Base-by-base conservation (phyloP, 2,888 invertebrate species). In the Euproctis similis region DNA sequence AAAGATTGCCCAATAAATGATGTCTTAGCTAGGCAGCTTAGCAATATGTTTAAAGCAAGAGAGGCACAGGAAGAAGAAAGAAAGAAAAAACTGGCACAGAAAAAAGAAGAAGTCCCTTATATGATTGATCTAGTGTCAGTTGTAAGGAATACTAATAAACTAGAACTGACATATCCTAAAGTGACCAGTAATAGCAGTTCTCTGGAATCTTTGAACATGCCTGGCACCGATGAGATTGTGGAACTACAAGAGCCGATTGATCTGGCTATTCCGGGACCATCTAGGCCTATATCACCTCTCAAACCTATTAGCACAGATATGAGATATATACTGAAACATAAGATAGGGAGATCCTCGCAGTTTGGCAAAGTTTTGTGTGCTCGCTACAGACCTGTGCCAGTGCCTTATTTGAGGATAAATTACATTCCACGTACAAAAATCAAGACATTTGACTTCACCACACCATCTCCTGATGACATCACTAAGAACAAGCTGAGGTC, bases 11-110 rank as follows among this genome's bases (percentile, higher is more conserved):
- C 69, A 3, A 27, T 34, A 7, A 30, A 30, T 18, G 24, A 34
- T 26, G 54, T 73, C 8, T 53, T 77, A 2, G 65, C 70, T 2
- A 59, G 62, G 43, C 81, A 80, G 47, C 50, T 81, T 2, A 61
- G 66, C 1, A 81, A 80, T 32, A 81, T 80, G 77, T 54, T 80
- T 18, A 72, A 66, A 49, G 70, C 75, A 1, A 74, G 69, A 50
- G 74, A 78, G 37, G 53, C 57, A 16, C 63, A 59, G 33, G 54
- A 49, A 30, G 55, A 63, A 28, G 51, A 70, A 11, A 13, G n/a
- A 31, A 53, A 46, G 27, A 55, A 63, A 26, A 49, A 69, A 37
- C 63, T 67, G 19, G 59, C 67, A 18, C 62, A 69, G 31, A 46
- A 57, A 26, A 56, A 58, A 14, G 59, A 67, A 26, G 52, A 42